Conservation (phyloP, 2,113 vertebrate genomes). For the Trinectes maculatus region DNA sequence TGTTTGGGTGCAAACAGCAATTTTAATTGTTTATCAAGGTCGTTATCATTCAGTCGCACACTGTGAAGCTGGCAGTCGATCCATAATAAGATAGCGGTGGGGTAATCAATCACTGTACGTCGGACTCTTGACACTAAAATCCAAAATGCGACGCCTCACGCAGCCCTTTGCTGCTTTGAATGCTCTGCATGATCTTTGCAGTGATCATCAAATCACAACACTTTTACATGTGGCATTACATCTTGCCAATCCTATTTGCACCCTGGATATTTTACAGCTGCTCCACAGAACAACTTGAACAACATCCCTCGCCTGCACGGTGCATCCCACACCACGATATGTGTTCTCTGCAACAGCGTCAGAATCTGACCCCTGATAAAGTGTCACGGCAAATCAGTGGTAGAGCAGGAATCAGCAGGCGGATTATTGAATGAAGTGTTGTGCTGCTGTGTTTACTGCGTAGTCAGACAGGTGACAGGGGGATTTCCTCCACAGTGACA, state of each 20-base stretch:
- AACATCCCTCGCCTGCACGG: too few relatives aligned
- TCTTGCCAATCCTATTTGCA: conserved; percentile 12
- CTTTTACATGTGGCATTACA: conserved; percentile 13
- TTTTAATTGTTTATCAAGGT: conserved; percentile 72
- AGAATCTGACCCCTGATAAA: conserved; percentile 42
- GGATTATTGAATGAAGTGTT: conserved; percentile 48
- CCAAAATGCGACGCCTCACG: conserved; percentile 7
- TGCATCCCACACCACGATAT: too few relatives aligned
- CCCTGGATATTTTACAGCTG: neutral
- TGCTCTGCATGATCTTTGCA: conserved; percentile 15
- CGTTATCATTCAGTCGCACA: conserved; percentile 66
- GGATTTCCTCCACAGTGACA: conserved; percentile 38
- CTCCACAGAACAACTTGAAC: conserved; percentile 2
- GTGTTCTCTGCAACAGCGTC: conserved; percentile 58
- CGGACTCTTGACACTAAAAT: conserved; percentile 43
- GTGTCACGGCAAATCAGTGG: conserved; percentile 35
- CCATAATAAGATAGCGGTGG: conserved; percentile 49
- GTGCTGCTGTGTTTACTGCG: conserved; percentile 54
- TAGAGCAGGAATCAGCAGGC: conserved; percentile 35
- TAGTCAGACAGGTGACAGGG: conserved; percentile 46
- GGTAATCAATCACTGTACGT: conserved; percentile 70
- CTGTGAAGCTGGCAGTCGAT: conserved; percentile 43
- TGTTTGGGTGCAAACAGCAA: conserved; percentile 37
- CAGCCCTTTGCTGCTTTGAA: conserved; percentile 34
- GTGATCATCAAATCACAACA: conserved; percentile 1